Evolutionary conservation across 2,113 vertebrate genomes (phyloP).

Genomic region (Carassius carassius): DNA sequence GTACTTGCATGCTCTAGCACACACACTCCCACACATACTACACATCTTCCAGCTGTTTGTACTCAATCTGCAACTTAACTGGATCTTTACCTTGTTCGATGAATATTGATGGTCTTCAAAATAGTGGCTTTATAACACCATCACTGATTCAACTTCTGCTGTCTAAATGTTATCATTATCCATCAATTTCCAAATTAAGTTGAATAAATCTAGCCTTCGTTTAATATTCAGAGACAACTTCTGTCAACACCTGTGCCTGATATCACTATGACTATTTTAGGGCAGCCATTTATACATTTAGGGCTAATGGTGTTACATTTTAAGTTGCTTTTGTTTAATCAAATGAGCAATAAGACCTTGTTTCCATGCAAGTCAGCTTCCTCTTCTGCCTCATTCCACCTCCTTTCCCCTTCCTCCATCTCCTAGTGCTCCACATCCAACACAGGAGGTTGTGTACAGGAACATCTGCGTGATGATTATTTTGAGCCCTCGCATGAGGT

Average conservation of each 20-base stretch:
- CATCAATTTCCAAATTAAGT: not conserved
- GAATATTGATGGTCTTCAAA: not conserved
- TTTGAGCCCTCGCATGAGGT: conserved; percentile 40
- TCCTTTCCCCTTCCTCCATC: conserved; percentile 12
- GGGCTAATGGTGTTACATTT: not conserved
- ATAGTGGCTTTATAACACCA: not conserved
- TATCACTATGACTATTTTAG: not conserved
- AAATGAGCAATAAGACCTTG: not conserved
- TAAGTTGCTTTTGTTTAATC: not conserved
- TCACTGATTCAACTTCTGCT: not conserved
- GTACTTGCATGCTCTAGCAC: not conserved
- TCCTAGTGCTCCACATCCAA: conserved; percentile 44
- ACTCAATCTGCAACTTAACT: not conserved
- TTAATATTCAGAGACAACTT: not conserved
- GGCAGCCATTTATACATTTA: not conserved
- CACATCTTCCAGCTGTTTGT: not conserved
- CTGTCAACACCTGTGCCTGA: not conserved
- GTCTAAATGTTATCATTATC: not conserved
- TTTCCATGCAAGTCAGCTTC: conserved; percentile 56
- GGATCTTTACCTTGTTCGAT: not conserved
- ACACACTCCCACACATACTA: not conserved
- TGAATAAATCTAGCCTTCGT: not conserved
- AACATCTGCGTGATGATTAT: conserved; percentile 53
- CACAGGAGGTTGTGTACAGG: conserved; percentile 34
- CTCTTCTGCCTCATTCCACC: conserved; percentile 46